These are phyloP conservation scores for Cololabis saira DNA, from an alignment of 2,113 vertebrate genomes.

Conservation along the genomic window DNA sequence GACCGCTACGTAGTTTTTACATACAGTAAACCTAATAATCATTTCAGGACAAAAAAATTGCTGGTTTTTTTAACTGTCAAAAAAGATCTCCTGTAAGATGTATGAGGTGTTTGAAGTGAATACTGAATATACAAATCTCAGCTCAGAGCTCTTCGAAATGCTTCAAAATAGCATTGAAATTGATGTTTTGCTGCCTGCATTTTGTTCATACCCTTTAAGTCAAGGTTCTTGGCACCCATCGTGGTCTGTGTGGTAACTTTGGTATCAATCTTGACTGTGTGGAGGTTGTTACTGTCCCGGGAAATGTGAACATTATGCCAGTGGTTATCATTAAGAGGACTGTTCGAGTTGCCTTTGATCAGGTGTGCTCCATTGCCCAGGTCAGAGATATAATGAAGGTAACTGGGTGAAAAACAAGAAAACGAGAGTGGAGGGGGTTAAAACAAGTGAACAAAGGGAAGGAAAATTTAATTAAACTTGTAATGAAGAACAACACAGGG, in stretches of 20 bases:
- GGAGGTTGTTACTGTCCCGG: slow-evolving; percentile 96
- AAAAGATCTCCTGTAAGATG: not conserved
- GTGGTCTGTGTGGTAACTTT: slow-evolving; percentile 99
- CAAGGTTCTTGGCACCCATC: slow-evolving; percentile 95
- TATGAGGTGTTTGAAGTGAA: not conserved
- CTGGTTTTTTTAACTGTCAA: not conserved
- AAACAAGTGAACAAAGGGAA: slow-evolving; percentile 20
- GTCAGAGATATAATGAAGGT: slow-evolving; percentile 98
- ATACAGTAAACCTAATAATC: not conserved
- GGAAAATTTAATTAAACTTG: slow-evolving; percentile 28
- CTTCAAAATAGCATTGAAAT: too few species aligned
- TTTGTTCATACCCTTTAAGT: slow-evolving; percentile 90
- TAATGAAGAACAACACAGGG: slow-evolving; percentile 42
- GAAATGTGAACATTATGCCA: slow-evolving; percentile 99
- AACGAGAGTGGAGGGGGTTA: slow-evolving; percentile 3
- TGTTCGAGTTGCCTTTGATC: slow-evolving; percentile 98
- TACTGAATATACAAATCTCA: too few species aligned
- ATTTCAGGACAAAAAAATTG: not conserved
- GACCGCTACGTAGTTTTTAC: too few species aligned
- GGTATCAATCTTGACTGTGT: slow-evolving; percentile 98
- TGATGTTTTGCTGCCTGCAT: too few species aligned
- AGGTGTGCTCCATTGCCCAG: slow-evolving; percentile 97
- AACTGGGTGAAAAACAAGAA: slow-evolving; percentile 77
- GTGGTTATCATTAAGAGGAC: slow-evolving; percentile 98
- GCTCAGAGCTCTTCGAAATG: too few species aligned